Base-by-base conservation (phyloP, 2,113 vertebrate species). In the Indicator indicator region DNA sequence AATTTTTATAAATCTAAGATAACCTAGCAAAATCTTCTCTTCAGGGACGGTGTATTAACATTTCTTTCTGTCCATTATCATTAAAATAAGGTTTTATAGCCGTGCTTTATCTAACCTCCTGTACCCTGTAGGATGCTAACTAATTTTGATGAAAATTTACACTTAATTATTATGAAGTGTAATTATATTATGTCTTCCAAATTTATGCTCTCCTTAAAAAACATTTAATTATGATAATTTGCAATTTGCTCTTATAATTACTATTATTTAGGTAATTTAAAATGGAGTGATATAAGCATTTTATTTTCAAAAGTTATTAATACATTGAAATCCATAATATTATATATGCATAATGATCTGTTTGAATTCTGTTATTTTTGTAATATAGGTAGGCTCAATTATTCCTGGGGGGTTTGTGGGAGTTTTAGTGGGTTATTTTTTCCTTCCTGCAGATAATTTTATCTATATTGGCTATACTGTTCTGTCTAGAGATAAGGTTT, bases 131-230 rank as follows among this genome's bases (percentile, higher is more conserved):
- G 23, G 27, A 80, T 74, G 44, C 4, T 89, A 93, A 95, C 90
- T 94, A 86, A 94, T 90, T 89, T 73, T 72, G 54, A 86, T 8
- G 5, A 82, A 93, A 79, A 73, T 80, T 89, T 30, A 72, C 54
- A 33, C 28, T 80, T 84, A 88, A 78, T 88, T 90, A 86, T 2
- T 54, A 40, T n/a, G n/a, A 88, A 94, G 17, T 32, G 16, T 38
- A 74, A 44, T 82, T 86, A 55, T 88, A 13, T 82, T 88, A 64
- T 44, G 32, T 67, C 44, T 68, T 64, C 59, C 32, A 88, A 55
- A 17, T 91, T 93, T 87, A 50, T 77, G 6, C 54, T 73, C 55
- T 75, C 23, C 54, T 72, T 59, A 69, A 33, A 85, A 91, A 72
- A 69, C 1, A 17, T 62, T 46, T 79, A 85, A 62, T 71, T 58